Percentiles rank a stretch among this genome's conserved stretches.
Evolutionary conservation across 2,113 vertebrate genomes (phyloP).

Genomic region (Corythoichthys haematopterus): DNA sequence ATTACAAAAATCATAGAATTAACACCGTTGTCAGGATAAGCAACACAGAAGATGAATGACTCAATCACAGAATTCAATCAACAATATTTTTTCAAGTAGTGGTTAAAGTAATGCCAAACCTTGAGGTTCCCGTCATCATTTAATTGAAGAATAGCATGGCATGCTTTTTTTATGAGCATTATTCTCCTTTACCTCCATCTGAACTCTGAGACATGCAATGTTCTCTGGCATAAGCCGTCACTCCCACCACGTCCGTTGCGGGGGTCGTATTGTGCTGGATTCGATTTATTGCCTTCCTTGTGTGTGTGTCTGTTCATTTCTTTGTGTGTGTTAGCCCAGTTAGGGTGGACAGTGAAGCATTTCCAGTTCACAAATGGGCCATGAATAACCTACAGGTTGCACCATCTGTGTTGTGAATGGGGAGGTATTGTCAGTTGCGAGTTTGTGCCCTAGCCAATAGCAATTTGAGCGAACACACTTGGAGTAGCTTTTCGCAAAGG

Average conservation of each 20-base stretch:
- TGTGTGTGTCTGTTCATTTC: constrained; percentile 15
- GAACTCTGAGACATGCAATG: constrained; percentile 43
- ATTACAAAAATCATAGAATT: not conserved
- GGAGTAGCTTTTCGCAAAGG: constrained; percentile 17
- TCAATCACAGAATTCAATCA: not conserved
- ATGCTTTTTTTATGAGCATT: constrained; percentile 28
- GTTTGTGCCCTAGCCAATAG: constrained; percentile 25
- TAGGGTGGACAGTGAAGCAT: constrained; percentile 43
- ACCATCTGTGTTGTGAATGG: constrained; percentile 50
- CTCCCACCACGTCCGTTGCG: constrained; percentile 37
- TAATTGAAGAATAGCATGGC: constrained; percentile 18
- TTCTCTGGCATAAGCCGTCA: constrained; percentile 38
- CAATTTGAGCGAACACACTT: constrained; percentile 11
- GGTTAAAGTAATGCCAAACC: not conserved
- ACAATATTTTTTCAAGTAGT: not conserved
- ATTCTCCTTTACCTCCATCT: constrained; percentile 56
- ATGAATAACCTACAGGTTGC: constrained; percentile 44
- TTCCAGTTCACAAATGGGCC: constrained; percentile 33
- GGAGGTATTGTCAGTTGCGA: constrained; percentile 31
- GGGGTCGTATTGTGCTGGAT: constrained; percentile 49
- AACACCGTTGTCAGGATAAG: no score
- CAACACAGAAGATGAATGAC: no score
- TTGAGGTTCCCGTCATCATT: not conserved
- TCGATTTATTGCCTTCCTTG: constrained; percentile 50
- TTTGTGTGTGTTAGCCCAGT: constrained; percentile 18